Evolutionary conservation across 1,140 invertebrate species (phyloP).

Genomic region (Epicauta chinensis): DNA sequence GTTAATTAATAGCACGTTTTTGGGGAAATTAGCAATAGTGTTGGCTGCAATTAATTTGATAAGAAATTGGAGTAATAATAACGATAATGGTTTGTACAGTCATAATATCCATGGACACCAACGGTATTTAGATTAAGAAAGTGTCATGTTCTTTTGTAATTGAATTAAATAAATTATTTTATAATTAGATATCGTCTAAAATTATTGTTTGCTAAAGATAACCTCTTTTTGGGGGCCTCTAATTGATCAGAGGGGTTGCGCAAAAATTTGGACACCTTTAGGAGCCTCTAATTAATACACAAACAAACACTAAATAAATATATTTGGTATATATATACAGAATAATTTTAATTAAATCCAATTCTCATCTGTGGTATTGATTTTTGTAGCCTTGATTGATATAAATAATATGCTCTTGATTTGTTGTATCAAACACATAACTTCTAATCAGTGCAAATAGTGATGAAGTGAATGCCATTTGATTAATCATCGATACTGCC

Average conservation of each 20-base stretch:
- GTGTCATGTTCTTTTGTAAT: too few relatives aligned
- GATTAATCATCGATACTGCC: slow-evolving; percentile 36
- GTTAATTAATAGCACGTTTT: slow-evolving; percentile 55
- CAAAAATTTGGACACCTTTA: too few relatives aligned
- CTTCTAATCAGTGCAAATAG: slow-evolving; percentile 33
- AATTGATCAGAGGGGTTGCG: too few relatives aligned
- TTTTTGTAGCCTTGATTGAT: slow-evolving; percentile 39
- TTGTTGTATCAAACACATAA: slow-evolving; percentile 37
- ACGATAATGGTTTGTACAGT: slow-evolving; percentile 35
- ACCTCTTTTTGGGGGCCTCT: too few relatives aligned
- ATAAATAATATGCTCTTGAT: slow-evolving; percentile 37
- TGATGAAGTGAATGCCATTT: slow-evolving; percentile 36
- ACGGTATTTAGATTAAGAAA: too few relatives aligned
- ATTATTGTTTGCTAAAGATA: too few relatives aligned
- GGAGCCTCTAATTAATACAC: too few relatives aligned
- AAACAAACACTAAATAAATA: too few relatives aligned
- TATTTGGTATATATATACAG: too few relatives aligned
- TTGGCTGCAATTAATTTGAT: slow-evolving; percentile 55
- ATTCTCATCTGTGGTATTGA: neutral
- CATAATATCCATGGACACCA: slow-evolving; percentile 27
- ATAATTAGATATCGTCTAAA: too few relatives aligned
- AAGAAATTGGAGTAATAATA: slow-evolving; percentile 41
- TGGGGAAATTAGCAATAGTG: slow-evolving; percentile 57
- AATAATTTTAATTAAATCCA: too few relatives aligned
- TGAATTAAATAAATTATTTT: too few relatives aligned